phyloP scores from a whole-genome alignment of 2,113 vertebrate genomes.

The Eonycteris spelaea region DNA sequence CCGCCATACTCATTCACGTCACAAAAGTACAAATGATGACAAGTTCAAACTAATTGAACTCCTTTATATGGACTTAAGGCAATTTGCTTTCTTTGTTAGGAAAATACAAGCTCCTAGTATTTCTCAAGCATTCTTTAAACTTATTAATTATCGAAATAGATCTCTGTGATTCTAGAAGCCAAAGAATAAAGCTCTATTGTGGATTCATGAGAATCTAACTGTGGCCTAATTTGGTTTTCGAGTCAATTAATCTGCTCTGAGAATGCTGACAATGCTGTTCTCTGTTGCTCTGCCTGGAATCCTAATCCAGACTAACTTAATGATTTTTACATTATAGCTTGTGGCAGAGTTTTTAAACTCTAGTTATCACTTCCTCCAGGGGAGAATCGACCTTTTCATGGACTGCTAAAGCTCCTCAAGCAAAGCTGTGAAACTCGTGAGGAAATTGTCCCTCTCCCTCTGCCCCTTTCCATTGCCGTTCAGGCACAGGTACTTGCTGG shows the following conservation, averaged over 20 bases:
- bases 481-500: background rate
- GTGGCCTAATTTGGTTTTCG: background rate
- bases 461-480: background rate
- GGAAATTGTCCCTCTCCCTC: fast-evolving
- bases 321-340: background rate
- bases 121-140: background rate
- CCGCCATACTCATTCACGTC: background rate
- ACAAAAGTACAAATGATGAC: background rate
- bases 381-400: background rate
- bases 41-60: background rate
- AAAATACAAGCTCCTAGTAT: background rate
- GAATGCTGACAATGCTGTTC: background rate
- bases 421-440: background rate
- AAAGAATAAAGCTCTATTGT: background rate
- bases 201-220: background rate
- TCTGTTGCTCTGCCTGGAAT: background rate
- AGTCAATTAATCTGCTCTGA: background rate
- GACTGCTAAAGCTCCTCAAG: background rate
- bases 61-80: background rate
- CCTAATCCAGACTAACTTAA: background rate
- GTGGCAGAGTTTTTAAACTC: background rate
- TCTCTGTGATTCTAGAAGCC: background rate
- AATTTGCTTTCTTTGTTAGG: background rate
- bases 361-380: background rate
- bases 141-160: background rate